Conservation (phyloP, 1,140 invertebrate genomes). For the Caenorhabditis brenneri region DNA sequence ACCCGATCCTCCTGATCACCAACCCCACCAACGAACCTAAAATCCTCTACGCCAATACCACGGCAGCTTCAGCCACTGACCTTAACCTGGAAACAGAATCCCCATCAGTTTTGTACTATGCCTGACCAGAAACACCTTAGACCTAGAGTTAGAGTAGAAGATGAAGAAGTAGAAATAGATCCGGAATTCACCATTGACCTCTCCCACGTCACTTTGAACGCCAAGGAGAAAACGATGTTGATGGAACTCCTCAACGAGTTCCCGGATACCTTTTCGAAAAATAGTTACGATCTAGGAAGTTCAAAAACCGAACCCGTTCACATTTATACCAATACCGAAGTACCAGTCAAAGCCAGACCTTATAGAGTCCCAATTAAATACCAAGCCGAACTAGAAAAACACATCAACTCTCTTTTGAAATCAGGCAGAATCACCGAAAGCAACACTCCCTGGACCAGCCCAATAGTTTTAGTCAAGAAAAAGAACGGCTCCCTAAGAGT, state of each 20-base stretch:
- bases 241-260: too few relatives aligned
- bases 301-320: background rate
- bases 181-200: background rate
- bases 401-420: background rate
- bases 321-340: slow-evolving; percentile 1
- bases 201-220: too few relatives aligned
- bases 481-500: slow-evolving; percentile 72
- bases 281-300: background rate
- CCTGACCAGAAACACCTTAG: too few relatives aligned
- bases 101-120: too few relatives aligned
- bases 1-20: too few relatives aligned
- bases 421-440: slow-evolving; percentile 43
- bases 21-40: too few relatives aligned
- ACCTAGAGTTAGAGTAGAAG: too few relatives aligned
- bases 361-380: background rate
- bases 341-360: background rate
- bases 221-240: too few relatives aligned
- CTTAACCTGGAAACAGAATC: too few relatives aligned
- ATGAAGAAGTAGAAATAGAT: background rate
- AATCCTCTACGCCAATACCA: too few relatives aligned
- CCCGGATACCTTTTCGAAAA: background rate
- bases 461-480: slow-evolving; percentile 74
- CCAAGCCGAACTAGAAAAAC: background rate
- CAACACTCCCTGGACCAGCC: slow-evolving; percentile 71
- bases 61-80: too few relatives aligned